Base-by-base conservation (phyloP, 2,888 invertebrate species). In the Hoplodrina ambigua region DNA sequence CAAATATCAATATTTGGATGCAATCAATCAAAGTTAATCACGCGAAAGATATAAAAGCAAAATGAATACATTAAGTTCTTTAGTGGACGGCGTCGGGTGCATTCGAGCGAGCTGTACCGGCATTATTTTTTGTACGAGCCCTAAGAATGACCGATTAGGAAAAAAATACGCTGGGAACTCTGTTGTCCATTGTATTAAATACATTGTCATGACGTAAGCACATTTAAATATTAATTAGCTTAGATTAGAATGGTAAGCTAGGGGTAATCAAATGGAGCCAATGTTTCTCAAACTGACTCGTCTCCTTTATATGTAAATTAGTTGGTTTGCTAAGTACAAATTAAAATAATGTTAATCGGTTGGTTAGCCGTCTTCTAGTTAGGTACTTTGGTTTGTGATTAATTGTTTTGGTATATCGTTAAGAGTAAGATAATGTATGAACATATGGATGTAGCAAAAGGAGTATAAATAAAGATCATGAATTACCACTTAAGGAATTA, bases 1-100 rank as follows among this genome's bases (percentile, higher is more conserved):
- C 90, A 92, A 92, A 94, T 92, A 94, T 94, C 94, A 95, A 95
- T 95, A 94, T 94, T 95, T 94, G 92, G 93, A 94, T 93, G 92
- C 94, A 92, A 95, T 96, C 94, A 94, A 95, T 96, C 95, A 95
- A 94, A 94, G 92, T 94, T 95, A 95, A 95, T 96, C 95, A 95
- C 91, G 94, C 93, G 95, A 94, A 94, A 94, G 94, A 94, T 93
- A 94, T 93, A 94, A 94, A 94, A 93, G 93, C 88, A 94, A 94
- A 92, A 93, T 94, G 94, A 94, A 95, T 95, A 94, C 90, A 94
- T 94, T 93, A 94, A 89, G 88, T 91, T 92, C 89, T 91, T 90
- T 93, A 89, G 91, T 86, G 88, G 84, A 86, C 90, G 90, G 89
- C 90, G 91, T 89, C 85, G 90, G 85, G 90, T 87, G 90, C 94